Evolutionary conservation across 2,797 vertebrate genomes (phyloP).

Genomic region (Gorsachius magnificus): DNA sequence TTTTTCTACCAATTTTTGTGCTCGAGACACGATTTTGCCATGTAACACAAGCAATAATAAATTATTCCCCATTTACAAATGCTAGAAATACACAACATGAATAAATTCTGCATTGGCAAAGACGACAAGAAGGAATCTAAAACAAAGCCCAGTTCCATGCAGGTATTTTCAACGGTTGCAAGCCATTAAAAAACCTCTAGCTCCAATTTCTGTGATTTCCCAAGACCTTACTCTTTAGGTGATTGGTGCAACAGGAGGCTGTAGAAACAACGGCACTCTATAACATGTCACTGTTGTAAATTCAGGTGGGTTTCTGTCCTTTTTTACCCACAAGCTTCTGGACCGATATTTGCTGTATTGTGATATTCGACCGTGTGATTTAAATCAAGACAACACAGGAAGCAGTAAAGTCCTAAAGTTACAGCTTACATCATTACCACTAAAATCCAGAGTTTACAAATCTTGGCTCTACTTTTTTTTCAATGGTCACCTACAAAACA

Average conservation of each 20-base stretch:
- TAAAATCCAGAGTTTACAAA: background rate
- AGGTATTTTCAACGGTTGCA: background rate
- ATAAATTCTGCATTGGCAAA: background rate
- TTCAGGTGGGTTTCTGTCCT: background rate
- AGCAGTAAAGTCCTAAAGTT: background rate
- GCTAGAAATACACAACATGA: background rate
- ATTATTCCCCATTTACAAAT: background rate
- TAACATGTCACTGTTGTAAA: background rate
- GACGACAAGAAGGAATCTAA: background rate
- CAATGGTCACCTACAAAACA: background rate
- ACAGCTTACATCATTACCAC: background rate
- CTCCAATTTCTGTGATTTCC: background rate
- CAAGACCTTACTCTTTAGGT: background rate
- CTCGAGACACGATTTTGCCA: background rate
- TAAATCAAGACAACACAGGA: background rate
- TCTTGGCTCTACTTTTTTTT: background rate
- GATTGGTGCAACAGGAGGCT: background rate
- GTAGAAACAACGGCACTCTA: background rate
- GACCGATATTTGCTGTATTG: background rate
- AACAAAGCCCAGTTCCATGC: background rate
- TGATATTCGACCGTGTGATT: background rate
- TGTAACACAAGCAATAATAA: fast-evolving
- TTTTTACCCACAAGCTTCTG: background rate
- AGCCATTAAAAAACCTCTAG: background rate
- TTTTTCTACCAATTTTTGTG: background rate